Evolutionary conservation across 2,888 invertebrate genomes (phyloP), one percentile per base, ranked within the genome.

Genomic region (Dolomedes plantarius): DNA sequence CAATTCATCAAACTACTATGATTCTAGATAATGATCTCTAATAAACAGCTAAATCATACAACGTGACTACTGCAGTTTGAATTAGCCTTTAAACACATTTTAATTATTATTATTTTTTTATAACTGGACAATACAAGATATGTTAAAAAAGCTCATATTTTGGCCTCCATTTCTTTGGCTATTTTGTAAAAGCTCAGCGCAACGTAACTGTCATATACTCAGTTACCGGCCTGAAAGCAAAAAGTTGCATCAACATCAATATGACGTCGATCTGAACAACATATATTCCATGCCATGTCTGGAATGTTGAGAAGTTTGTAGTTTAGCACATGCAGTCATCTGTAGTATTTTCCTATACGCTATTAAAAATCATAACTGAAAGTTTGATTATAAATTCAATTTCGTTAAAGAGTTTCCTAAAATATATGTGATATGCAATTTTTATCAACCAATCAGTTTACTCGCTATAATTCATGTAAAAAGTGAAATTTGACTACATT

Each of bases 141-240:
- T 80, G 79, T 80, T 23, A 73, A n/a, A 19, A 73, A 80, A 73
- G 72, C 79, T 80, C 72, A 46, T 80, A 67, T 50, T 79, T 80
- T 80, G 79, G 79, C 79, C 72, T 72, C 67, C 31, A 73, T 65
- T 36, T 50, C n/a, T 80, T 80, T 80, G 79, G 72, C 73, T 80
- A 36, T 65, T 73, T 41, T 23, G 46, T 71, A 29, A 29, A 46
- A 71, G 27, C 71, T 71, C 29, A 29, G 29, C 46, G 28, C 13
- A 31, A 65, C 6, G n/a, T 65, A 56, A 23, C 23, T 36, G 36
- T 36, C 9, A 9, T 36, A 36, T 23, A 11, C 56, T 56, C 56
- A 23, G 56, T 56, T 56, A 56, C 56, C 23, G 56, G 23, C 56
- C 56, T 56, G 5, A 56, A 56, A 56, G n/a, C 3, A 7, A 23